These are phyloP conservation scores for Alviniconcha marisindica DNA, from an alignment of 1,140 invertebrate genomes.

Conservation along the genomic window DNA sequence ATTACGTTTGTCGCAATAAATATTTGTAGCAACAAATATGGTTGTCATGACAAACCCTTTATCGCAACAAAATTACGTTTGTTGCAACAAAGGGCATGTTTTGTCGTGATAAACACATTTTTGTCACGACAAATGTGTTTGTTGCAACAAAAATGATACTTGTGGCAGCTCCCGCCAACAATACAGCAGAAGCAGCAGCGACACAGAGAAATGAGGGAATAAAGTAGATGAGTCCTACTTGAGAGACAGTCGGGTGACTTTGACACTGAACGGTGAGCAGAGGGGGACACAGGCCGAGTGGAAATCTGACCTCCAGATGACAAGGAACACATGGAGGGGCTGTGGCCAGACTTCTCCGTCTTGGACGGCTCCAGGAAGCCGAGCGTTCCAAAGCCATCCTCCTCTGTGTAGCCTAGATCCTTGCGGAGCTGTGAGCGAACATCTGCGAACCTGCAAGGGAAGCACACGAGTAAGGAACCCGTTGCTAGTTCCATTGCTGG, in stretches of 20 bases:
- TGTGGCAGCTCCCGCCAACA: neutral
- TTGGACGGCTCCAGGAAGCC: neutral
- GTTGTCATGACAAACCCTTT: no score
- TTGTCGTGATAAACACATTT: no score
- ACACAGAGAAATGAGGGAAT: neutral
- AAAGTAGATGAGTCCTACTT: neutral
- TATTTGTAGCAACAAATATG: no score
- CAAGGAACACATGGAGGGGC: constrained; percentile 53
- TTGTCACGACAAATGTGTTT: no score
- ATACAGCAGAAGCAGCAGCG: neutral
- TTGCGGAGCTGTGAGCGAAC: constrained; percentile 59
- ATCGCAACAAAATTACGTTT: no score
- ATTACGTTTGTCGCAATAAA: no score
- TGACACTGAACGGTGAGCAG: constrained; percentile 1
- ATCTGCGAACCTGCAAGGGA: constrained; percentile 64
- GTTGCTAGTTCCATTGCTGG: no score
- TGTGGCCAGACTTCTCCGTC: constrained; percentile 40
- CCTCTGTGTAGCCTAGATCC: constrained; percentile 58
- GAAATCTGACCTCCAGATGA: constrained; percentile 48
- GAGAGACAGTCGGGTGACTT: constrained; percentile 26
- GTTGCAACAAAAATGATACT: no score
- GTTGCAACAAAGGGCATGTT: no score
- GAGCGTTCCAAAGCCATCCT: constrained; percentile 37
- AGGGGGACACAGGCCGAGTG: constrained; percentile 30
- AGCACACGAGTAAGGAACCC: no score